Conservation (phyloP, 2,888 invertebrate genomes). For the Elysia crispata region DNA sequence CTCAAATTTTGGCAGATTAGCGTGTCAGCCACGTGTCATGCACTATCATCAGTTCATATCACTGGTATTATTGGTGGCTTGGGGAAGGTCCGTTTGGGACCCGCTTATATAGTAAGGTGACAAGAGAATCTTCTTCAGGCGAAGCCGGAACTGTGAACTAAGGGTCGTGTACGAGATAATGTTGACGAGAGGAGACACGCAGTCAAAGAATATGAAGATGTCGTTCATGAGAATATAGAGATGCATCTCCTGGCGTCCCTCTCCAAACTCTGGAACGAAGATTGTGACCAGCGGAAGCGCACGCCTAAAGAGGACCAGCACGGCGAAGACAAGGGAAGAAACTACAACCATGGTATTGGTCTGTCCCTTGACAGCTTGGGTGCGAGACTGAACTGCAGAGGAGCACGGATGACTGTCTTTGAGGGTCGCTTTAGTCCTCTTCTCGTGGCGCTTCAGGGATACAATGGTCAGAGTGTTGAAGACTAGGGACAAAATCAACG, state of each 20-base stretch:
- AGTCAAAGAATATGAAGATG: neutral
- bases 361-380: neutral
- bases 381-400: neutral
- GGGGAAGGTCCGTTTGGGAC: too few relatives aligned
- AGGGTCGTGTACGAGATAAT: neutral
- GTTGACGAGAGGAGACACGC: neutral
- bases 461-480: conserved; percentile 4
- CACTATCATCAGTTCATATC: too few relatives aligned
- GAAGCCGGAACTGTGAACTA: neutral
- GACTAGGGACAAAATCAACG: neutral
- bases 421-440: neutral
- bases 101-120: too few relatives aligned
- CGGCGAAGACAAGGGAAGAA: neutral
- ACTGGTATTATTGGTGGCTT: too few relatives aligned
- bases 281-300: neutral
- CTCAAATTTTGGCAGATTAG: too few relatives aligned
- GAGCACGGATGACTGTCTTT: neutral
- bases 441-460: neutral
- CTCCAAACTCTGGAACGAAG: neutral
- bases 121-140: neutral
- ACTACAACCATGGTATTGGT: neutral
- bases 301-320: neutral
- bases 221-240: neutral
- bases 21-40: too few relatives aligned
- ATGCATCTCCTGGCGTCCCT: too few relatives aligned